Conservation (phyloP, 2,113 vertebrate species). For the Scortum barcoo region DNA sequence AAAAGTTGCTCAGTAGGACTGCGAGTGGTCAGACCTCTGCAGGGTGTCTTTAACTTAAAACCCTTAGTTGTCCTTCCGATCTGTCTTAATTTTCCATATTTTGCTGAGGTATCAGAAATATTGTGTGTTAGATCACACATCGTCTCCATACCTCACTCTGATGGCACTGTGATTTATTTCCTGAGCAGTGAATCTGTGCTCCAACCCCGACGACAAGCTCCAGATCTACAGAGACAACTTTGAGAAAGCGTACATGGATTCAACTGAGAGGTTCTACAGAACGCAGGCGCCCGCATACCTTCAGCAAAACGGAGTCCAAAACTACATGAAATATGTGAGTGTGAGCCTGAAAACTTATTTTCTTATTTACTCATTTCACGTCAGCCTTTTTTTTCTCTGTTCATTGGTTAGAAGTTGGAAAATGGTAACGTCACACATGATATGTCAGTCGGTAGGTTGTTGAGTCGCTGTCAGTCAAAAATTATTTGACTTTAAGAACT, state of each 20-base stretch:
- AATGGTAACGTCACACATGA: no score
- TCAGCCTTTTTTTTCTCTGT: no score
- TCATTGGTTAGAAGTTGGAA: no score
- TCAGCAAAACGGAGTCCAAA: constrained; percentile 98
- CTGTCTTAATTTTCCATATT: neutral
- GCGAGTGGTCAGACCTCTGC: neutral
- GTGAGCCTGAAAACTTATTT: neutral
- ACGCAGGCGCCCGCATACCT: constrained; percentile 98
- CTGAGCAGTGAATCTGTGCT: constrained; percentile 95
- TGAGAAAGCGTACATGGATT: constrained; percentile 99
- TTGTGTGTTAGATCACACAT: neutral
- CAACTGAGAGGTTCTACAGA: constrained; percentile 99
- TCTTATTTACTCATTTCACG: no score
- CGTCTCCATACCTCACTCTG: neutral
- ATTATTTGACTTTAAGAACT: no score
- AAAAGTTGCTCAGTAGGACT: neutral
- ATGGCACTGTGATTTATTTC: neutral
- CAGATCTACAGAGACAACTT: constrained; percentile 99
- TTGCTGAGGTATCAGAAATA: neutral
- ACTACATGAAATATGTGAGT: constrained; percentile 99
- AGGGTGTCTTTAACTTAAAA: neutral
- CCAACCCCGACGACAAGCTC: constrained; percentile 98
- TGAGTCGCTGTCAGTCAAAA: no score
- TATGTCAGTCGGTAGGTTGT: no score
- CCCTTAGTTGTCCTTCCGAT: neutral